Base-by-base conservation (phyloP, 2,113 vertebrate species). In the Festucalex cinctus region DNA sequence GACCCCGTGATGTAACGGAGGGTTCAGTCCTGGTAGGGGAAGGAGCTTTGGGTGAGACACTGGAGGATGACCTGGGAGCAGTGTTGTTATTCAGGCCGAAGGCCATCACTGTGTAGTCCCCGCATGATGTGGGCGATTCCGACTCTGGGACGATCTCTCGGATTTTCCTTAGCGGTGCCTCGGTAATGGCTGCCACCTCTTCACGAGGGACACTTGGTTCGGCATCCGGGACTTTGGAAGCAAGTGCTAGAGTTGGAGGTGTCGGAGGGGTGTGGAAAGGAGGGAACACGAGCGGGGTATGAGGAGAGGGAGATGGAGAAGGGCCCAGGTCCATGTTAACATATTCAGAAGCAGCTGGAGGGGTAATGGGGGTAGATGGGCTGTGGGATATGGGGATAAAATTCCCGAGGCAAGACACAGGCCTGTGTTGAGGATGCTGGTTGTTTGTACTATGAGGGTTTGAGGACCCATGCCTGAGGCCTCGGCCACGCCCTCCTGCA, bases 41-140 rank as follows among this genome's bases (percentile, higher is more conserved):
- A 20, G 85, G 69, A 66, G 76, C 79, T 71, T 90, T 88, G 51
- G 86, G 78, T 14, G 86, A 85, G 32, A 81, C 41, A 9, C 71
- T 86, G 26, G 82, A 69, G 20, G 80, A 73, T 5, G 88, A 72
- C 68, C 72, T 83, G 1, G 82, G 67, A 32, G 65, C 62, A 7
- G 66, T 49, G 70, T 76, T 83, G 66, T 68, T 82, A n/a, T 74
- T 91, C 68, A 88, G 63, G 70, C 87, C 86, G 71, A 92, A 93
- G 67, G 85, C 90, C 92, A 93, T 93, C 76, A 91, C 91, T 35
- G 92, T 93, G 85, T 93, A 93, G 74, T 93, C 92, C 6, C 87
- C 86, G 68, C 87, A 92, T 13, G 88, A 75, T n/a, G 78, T 78
- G 6, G 90, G 89, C 9, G 87, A 88, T 51, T 88, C 83, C 0